These are phyloP conservation scores for Leucoma salicis DNA, from an alignment of 2,888 invertebrate genomes.

Conservation along the genomic window DNA sequence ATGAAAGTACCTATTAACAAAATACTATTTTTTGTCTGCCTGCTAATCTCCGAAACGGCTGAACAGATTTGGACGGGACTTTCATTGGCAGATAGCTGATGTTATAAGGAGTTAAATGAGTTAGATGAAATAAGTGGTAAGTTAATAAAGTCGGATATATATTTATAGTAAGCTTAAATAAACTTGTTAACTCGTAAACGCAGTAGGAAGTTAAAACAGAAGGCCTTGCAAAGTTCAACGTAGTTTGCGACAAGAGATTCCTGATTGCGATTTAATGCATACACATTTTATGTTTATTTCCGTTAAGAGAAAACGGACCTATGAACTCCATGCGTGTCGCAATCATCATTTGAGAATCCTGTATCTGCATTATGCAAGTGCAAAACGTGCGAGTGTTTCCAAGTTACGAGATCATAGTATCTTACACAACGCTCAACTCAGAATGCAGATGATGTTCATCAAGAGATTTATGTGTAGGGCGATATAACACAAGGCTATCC, in stretches of 20 bases:
- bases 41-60: too few species aligned
- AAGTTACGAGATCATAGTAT: constrained; percentile 17
- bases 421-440: constrained; percentile 28
- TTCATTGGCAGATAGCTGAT: too few species aligned
- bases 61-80: too few species aligned
- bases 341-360: constrained; percentile 37
- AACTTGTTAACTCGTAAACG: constrained; percentile 41
- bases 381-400: constrained; percentile 10
- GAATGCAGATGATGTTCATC: constrained; percentile 4
- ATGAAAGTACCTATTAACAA: too few species aligned
- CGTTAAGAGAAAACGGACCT: constrained; percentile 67
- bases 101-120: too few species aligned
- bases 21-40: too few species aligned
- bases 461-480: constrained; percentile 1
- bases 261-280: constrained; percentile 30
- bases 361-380: constrained; percentile 40
- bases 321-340: constrained; percentile 46
- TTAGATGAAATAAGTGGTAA: too few species aligned
- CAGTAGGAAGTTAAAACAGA: constrained; percentile 54
- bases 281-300: constrained; percentile 51
- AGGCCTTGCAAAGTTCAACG: constrained; percentile 70
- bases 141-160: too few species aligned
- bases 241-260: constrained; percentile 43
- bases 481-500: too few species aligned
- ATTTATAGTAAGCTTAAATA: too few species aligned